Evolutionary conservation across 2,888 invertebrate species (phyloP).

Genomic region (Pseudeuparius sepicola): DNA sequence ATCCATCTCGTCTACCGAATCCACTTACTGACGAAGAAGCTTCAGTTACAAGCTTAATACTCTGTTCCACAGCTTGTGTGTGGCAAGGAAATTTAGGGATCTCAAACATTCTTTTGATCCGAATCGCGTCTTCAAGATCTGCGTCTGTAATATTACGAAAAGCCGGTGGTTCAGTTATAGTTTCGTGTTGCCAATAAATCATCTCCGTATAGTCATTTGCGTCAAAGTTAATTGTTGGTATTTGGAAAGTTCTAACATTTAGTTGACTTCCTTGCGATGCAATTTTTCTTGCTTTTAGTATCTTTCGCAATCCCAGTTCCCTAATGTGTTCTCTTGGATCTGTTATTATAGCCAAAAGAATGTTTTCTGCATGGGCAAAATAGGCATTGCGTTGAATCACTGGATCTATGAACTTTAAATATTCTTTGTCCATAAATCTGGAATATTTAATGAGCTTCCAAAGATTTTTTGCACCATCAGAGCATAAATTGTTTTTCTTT

Average conservation of each 20-base stretch:
- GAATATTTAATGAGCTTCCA: conserved; percentile 9
- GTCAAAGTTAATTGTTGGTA: conserved; percentile 7
- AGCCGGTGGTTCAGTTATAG: conserved; percentile 6
- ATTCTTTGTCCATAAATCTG: conserved; percentile 4
- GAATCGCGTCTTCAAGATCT: conserved; percentile 4
- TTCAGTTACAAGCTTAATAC: no score
- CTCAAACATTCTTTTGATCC: not conserved
- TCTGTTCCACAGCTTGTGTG: no score
- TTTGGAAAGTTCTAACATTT: no score
- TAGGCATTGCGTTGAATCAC: conserved; percentile 8
- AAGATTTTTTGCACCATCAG: conserved; percentile 6
- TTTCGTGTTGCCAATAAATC: conserved; percentile 5
- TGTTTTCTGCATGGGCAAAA: no score
- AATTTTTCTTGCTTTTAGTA: conserved; percentile 7
- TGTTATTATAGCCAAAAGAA: conserved; percentile 6
- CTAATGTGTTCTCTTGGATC: conserved; percentile 6
- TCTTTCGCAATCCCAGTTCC: conserved; percentile 6
- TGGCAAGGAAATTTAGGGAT: conserved; percentile 7
- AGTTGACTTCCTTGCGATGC: conserved; percentile 4
- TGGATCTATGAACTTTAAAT: no score
- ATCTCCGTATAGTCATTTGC: conserved; percentile 5
- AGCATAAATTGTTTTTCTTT: conserved; percentile 3
- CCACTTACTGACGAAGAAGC: no score
- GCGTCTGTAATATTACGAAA: conserved; percentile 4
- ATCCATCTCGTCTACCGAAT: conserved; percentile 5